Conservation (phyloP, 2,888 invertebrate species). For the Drosophila macrospina region DNA sequence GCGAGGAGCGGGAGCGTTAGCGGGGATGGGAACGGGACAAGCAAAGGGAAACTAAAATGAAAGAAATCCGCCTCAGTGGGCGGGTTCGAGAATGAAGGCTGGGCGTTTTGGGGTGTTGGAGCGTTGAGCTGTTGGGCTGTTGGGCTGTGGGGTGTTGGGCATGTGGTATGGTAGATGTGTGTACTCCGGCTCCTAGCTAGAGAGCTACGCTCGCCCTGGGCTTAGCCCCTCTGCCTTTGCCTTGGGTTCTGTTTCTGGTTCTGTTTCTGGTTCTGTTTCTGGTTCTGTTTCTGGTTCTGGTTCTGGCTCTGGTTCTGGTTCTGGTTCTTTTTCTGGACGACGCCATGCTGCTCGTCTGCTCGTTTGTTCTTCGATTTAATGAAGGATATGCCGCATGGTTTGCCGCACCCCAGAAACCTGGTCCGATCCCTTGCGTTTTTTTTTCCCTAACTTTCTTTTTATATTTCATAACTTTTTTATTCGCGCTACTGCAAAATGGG, state of each 20-base stretch:
- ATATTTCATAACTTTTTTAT: slow-evolving; percentile 67
- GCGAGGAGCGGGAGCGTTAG: neutral
- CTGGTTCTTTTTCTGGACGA: slow-evolving; percentile 40
- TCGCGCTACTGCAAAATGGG: slow-evolving; percentile 47
- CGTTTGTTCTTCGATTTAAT: slow-evolving; percentile 82
- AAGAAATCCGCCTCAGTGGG: slow-evolving; percentile 67
- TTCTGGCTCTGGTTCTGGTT: slow-evolving; percentile 18
- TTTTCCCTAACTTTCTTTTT: slow-evolving; percentile 53
- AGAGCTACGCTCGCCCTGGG: slow-evolving; percentile 35
- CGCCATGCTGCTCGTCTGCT: slow-evolving; percentile 76
- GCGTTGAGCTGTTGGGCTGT: too few relatives aligned
- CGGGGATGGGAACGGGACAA: slow-evolving; percentile 30
- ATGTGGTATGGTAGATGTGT: slow-evolving; percentile 27
- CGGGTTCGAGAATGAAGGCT: slow-evolving; percentile 15
- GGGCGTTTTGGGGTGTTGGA: slow-evolving; percentile 18
- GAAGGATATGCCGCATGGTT: slow-evolving; percentile 77
- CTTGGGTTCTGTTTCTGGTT: slow-evolving; percentile 41
- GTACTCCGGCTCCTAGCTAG: slow-evolving; percentile 25
- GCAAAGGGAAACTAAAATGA: slow-evolving; percentile 82
- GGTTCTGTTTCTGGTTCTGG: too few relatives aligned
- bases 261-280: slow-evolving; percentile 38
- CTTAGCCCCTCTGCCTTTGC: slow-evolving; percentile 41
- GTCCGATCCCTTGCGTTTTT: slow-evolving; percentile 44
- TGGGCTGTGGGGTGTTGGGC: neutral
- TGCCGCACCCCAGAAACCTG: slow-evolving; percentile 50